phyloP scores from a whole-genome alignment of 1,140 invertebrate species.

The Agrypnia vestita region DNA sequence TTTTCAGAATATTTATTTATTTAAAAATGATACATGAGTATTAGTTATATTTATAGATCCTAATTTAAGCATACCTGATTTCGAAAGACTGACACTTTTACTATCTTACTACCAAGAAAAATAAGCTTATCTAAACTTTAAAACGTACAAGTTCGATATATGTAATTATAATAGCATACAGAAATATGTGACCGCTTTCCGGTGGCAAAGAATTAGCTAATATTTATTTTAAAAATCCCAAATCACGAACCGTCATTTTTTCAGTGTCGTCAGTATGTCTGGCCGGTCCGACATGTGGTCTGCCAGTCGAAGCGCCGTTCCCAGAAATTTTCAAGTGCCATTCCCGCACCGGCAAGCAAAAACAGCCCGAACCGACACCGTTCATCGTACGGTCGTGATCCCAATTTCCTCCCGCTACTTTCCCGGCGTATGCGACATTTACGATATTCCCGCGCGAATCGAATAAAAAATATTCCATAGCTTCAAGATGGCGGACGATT shows the following conservation, averaged over 20 bases:
- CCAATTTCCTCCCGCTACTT: neutral
- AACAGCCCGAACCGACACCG: conserved; percentile 42
- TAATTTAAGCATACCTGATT: too few relatives aligned
- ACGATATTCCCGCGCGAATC: neutral
- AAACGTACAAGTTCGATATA: too few relatives aligned
- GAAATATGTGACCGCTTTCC: too few relatives aligned
- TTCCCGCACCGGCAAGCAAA: neutral
- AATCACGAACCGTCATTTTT: conserved; percentile 31
- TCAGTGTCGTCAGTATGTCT: conserved; percentile 43
- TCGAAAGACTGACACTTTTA: too few relatives aligned
- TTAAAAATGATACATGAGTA: too few relatives aligned
- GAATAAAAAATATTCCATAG: conserved; percentile 18
- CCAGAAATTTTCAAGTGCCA: conserved; percentile 47
- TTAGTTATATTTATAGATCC: too few relatives aligned
- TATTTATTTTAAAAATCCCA: neutral
- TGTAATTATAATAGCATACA: too few relatives aligned
- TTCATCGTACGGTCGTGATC: neutral
- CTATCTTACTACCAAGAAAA: too few relatives aligned
- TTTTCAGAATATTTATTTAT: too few relatives aligned
- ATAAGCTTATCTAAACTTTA: too few relatives aligned
- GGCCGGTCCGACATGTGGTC: conserved; percentile 24
- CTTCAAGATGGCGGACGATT: conserved; percentile 10
- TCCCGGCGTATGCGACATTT: neutral
- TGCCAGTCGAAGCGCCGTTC: conserved; percentile 21
- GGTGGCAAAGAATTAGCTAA: too few relatives aligned